These are phyloP conservation scores for Tadarida brasiliensis DNA, from an alignment of 2,797 vertebrate species.

Conservation along the genomic window DNA sequence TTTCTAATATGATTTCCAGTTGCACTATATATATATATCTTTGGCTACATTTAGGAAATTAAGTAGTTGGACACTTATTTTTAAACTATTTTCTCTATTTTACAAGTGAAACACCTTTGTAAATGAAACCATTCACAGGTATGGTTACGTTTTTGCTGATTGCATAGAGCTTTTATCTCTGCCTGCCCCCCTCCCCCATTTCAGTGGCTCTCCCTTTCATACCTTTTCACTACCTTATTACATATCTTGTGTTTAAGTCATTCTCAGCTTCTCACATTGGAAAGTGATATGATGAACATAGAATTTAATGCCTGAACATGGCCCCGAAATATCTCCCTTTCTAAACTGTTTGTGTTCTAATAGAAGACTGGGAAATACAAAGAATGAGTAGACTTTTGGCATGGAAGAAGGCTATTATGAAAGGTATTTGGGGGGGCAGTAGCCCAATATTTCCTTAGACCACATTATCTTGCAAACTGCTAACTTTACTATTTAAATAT, in stretches of 20 bases:
- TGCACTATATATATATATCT: neutral
- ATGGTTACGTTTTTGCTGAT: neutral
- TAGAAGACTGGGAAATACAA: neutral
- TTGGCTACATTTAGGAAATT: neutral
- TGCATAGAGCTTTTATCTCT: neutral
- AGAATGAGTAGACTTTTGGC: neutral
- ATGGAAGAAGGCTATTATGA: neutral
- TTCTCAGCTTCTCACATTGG: constrained; percentile 23
- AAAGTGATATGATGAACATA: neutral
- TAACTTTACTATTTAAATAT: neutral
- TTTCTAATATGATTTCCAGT: constrained; percentile 24
- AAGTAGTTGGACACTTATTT: neutral
- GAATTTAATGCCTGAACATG: constrained; percentile 26
- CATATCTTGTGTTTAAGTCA: neutral
- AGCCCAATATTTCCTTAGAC: neutral
- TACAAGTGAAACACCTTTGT: neutral
- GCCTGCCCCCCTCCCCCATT: fast-evolving
- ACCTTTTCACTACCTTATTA: neutral
- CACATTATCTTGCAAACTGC: neutral
- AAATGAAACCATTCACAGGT: neutral
- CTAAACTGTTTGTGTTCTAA: constrained; percentile 49
- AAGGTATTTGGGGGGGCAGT: neutral
- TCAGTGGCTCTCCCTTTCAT: neutral
- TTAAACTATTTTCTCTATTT: neutral
- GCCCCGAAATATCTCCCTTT: neutral